Evolutionary conservation across 2,888 invertebrate genomes (phyloP).

Genomic region (Antheraea yamamai): DNA sequence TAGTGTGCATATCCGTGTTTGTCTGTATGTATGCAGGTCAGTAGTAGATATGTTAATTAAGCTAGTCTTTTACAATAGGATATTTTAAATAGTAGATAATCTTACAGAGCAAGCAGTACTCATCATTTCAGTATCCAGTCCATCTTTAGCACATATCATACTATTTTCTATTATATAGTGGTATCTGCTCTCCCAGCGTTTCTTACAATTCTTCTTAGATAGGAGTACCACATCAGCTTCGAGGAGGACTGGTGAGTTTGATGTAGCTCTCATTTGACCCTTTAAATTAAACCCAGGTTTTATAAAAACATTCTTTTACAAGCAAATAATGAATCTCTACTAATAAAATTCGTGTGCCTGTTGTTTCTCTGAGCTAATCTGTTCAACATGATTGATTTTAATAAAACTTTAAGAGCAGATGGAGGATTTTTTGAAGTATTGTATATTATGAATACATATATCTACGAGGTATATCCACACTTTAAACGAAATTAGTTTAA

Average conservation of each 20-base stretch:
- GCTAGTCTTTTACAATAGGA: no score
- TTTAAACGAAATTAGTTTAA: no score
- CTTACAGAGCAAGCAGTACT: constrained; percentile 50
- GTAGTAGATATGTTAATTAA: no score
- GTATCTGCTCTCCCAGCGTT: constrained; percentile 61
- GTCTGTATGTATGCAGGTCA: no score
- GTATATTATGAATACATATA: no score
- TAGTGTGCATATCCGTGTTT: no score
- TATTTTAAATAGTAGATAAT: constrained; percentile 14
- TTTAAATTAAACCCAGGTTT: constrained; percentile 19
- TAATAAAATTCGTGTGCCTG: no score
- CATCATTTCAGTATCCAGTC: constrained; percentile 43
- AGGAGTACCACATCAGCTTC: constrained; percentile 58
- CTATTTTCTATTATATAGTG: constrained; percentile 61
- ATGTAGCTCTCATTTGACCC: constrained; percentile 30
- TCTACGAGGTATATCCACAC: no score
- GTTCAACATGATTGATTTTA: no score
- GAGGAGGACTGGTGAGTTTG: constrained; percentile 51
- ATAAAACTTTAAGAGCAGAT: no score
- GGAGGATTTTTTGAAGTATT: no score
- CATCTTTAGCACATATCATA: constrained; percentile 67
- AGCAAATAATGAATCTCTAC: not conserved
- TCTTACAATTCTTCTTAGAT: constrained; percentile 56
- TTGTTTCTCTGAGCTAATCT: no score
- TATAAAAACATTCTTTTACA: not conserved